Conservation (phyloP, 2,113 vertebrate species). For the Aptenodytes patagonicus region DNA sequence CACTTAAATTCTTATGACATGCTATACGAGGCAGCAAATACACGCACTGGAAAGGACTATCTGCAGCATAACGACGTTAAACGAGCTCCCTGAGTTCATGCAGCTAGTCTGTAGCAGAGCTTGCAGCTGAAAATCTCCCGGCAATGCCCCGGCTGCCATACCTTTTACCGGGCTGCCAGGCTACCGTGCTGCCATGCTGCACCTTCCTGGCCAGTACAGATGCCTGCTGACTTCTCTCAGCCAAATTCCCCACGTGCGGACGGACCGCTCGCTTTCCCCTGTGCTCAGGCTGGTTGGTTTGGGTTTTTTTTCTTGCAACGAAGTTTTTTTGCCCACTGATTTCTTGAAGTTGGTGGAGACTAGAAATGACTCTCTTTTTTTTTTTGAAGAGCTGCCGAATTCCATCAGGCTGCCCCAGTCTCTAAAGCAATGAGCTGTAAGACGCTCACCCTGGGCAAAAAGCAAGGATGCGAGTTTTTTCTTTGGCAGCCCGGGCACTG, state of each 20-base stretch:
- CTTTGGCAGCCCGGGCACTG: background rate
- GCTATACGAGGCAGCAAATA: background rate
- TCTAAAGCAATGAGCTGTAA: background rate
- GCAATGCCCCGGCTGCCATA: background rate
- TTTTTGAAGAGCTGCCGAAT: background rate
- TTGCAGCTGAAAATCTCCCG: background rate
- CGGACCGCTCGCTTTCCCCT: background rate
- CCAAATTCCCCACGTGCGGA: background rate
- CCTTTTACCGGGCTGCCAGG: background rate
- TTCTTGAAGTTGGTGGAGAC: background rate
- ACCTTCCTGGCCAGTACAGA: fast-evolving
- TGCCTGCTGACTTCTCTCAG: background rate
- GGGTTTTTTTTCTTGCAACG: background rate
- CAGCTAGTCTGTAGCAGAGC: background rate
- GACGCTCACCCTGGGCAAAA: background rate
- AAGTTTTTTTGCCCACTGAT: background rate
- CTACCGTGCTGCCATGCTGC: fast-evolving
- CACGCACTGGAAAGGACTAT: background rate
- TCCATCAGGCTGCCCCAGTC: background rate
- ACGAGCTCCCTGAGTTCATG: background rate
- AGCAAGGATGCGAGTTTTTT: background rate
- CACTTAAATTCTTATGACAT: background rate
- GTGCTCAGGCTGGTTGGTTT: background rate
- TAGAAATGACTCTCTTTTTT: background rate
- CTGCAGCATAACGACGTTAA: fast-evolving